Base-by-base conservation (phyloP, 2,888 invertebrate genomes). In the Neocrepidodera transversa region DNA sequence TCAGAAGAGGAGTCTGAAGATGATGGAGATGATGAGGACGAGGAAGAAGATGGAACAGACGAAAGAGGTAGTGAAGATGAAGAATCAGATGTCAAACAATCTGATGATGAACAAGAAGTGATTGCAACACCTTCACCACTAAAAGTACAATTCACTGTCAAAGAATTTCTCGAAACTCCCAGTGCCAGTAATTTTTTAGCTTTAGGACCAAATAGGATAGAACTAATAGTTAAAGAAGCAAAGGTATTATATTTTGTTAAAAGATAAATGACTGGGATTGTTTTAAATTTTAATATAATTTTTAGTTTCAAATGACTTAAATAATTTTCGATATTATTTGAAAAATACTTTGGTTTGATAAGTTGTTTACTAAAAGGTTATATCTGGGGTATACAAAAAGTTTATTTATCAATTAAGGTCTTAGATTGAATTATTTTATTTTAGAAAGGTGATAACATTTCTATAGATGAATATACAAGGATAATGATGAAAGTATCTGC, bases 401-500 rank as follows among this genome's bases (percentile, higher is more conserved):
- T 7, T 43, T 20, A 11, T 14, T 13, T 23, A 3, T 10, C 2
- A 3, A 23, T 6, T 23, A 23, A 5, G 23, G 1, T 10, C 36
- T 2, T 16, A 16, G 4, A 16, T 2, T 18, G 40, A 18, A 2
- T 16, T 40, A 16, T 7, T 40, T 40, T 18, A 14, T 32, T 68
- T 6, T 32, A 76, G 75, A 68, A 66, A 61, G 61, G 58, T 38
- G 63, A 63, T 13, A 62, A 70, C 23, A 68, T 71, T 48, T 69
- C 69, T 59, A 57, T 79, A 6, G 80, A 82, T 18, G 78, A 76
- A 36, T 76, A 80, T 43, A 69, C 81, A 14, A 76, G 74, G 53
- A 73, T 81, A 26, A 71, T 84, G 36, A 83, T 85, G 83, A 83
- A 83, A 73, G 81, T 84, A 4, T 80, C 84, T 14, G 81, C 85